Percentiles rank a stretch among this genome's conserved stretches.
Evolutionary conservation across 2,888 invertebrate genomes (phyloP).

Genomic region (Scaptomyza caliginosa): DNA sequence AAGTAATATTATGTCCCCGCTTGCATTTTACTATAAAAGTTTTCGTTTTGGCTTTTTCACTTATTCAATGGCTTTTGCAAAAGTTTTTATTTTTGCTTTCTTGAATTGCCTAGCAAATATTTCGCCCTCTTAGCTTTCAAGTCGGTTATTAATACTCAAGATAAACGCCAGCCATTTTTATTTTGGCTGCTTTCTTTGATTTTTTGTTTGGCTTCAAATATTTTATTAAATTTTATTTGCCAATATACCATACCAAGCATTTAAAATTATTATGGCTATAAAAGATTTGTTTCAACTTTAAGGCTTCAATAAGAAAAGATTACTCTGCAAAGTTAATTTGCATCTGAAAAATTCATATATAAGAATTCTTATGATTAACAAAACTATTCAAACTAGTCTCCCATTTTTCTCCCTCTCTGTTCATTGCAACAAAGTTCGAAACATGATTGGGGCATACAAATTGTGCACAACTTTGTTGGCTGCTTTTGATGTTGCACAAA

Average conservation of each 20-base stretch:
- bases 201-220: slow-evolving; percentile 27
- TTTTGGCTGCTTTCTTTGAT: slow-evolving; percentile 15
- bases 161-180: slow-evolving; percentile 54
- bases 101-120: slow-evolving; percentile 38
- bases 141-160: slow-evolving; percentile 47
- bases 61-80: slow-evolving; percentile 20
- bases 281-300: too few relatives aligned
- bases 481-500: slow-evolving; percentile 42
- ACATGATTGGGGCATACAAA: slow-evolving; percentile 45
- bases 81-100: slow-evolving; percentile 2
- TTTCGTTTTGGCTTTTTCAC: slow-evolving; percentile 58
- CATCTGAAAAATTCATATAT: too few relatives aligned
- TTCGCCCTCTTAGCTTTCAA: slow-evolving; percentile 15
- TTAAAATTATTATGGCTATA: background rate
- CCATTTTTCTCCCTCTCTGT: background rate
- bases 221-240: slow-evolving; percentile 34
- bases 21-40: slow-evolving; percentile 62
- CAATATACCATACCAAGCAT: slow-evolving; percentile 12
- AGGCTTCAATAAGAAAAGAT: too few relatives aligned
- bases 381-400: background rate
- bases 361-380: too few relatives aligned
- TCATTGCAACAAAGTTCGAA: slow-evolving; percentile 44
- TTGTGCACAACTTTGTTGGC: slow-evolving; percentile 54
- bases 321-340: too few relatives aligned
- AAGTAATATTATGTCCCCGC: slow-evolving; percentile 53